These are phyloP conservation scores for Pseudonaja textilis DNA, from an alignment of 2,113 vertebrate genomes.

Conservation along the genomic window DNA sequence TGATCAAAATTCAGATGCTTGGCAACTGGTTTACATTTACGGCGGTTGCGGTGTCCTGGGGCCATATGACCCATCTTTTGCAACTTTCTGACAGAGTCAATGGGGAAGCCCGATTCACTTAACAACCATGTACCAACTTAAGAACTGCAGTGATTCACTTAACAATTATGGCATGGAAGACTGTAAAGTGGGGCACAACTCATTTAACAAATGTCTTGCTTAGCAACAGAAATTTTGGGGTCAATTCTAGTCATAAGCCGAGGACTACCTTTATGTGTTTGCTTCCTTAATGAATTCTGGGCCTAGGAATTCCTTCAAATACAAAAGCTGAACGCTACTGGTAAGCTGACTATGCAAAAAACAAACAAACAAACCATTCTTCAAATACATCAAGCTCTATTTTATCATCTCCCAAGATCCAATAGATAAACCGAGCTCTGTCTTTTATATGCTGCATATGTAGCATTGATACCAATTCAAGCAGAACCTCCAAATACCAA, in stretches of 20 bases:
- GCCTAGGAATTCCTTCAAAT: not conserved
- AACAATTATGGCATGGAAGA: not conserved
- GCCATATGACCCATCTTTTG: not conserved
- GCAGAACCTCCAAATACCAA: not conserved
- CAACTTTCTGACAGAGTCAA: not conserved
- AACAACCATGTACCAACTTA: not conserved
- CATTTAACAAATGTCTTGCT: not conserved
- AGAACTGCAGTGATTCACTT: not conserved
- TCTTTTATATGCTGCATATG: not conserved
- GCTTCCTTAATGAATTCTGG: not conserved
- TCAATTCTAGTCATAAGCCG: not conserved
- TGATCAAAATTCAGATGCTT: not conserved
- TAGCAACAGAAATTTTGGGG: not conserved
- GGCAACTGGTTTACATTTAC: not conserved
- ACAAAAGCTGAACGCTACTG: not conserved
- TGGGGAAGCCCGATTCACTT: not conserved
- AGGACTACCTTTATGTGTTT: not conserved
- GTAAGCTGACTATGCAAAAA: not conserved
- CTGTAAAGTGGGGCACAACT: not conserved
- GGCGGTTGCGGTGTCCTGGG: not conserved
- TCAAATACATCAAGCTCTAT: not conserved
- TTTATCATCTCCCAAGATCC: not conserved
- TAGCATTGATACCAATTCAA: not conserved
- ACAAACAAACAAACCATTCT: not conserved
- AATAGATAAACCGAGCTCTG: not conserved